Evolutionary conservation across 2,888 invertebrate genomes (phyloP), one percentile per base, ranked within the genome.

Genomic region (Zelleria hepariella): DNA sequence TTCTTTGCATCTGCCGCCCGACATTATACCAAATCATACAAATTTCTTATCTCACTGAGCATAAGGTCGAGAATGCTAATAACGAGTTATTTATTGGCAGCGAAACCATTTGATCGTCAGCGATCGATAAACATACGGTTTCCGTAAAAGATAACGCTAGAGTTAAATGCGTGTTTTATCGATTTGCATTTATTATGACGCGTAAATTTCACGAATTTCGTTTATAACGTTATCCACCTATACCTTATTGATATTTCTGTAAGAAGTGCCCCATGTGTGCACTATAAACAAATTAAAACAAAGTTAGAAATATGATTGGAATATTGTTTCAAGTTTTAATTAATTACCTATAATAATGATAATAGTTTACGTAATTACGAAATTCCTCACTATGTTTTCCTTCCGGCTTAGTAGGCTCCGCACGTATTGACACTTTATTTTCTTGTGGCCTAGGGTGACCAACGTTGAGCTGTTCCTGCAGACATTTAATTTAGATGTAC

Each of bases 21-120:
- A 63, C 76, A 82, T 83, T n/a, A n/a, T n/a, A 86, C 85, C 82
- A 78, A 86, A 87, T 86, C 79, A 85, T 81, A 82, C 80, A n/a
- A n/a, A n/a, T n/a, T n/a, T 76, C 15, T 42, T 42, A 42, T 42
- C 32, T 15, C 15, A 15, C 15, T 42, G 10, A 15, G 15, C 10
- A 42, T 42, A 53, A 15, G 53, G 15, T 10, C 5, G 23, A 53
- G 25, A 23, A 53, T 21, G 25, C 23, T 53, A 53, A 53, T 53
- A 53, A 53, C 23, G 53, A n/a, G 53, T 53, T 25, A 53, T 53
- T 53, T 53, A 53, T 53, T 53, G 24, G n/a, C 10, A 8, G 53
- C 15, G 10, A 53, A 24, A n/a, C 15, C 53, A 25, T 15, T 53
- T 23, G 53, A 53, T 53, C 23, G 53, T 23, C 53, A 10, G 24